phyloP scores from a whole-genome alignment of 1,140 invertebrate species.

The Calycopis cecrops region DNA sequence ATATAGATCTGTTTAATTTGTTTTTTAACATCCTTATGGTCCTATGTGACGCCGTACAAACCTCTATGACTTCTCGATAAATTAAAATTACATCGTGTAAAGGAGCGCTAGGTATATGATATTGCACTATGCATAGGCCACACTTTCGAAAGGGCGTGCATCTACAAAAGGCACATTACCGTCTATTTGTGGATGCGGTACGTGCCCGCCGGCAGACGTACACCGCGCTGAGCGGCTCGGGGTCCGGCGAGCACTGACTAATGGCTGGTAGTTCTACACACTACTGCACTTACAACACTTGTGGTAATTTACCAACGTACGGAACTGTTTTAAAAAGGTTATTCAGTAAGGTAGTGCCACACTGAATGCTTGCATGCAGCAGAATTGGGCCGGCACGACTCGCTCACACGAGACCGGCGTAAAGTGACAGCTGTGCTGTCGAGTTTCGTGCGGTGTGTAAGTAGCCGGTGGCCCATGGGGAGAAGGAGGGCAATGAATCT shows the following conservation, averaged over 20 bases:
- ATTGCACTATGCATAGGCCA: background rate
- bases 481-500: too few species aligned
- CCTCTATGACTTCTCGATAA: background rate
- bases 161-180: conserved; percentile 38
- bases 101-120: too few species aligned
- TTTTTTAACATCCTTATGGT: background rate
- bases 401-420: too few species aligned
- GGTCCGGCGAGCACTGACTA: conserved; percentile 30
- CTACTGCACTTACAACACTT: conserved; percentile 21
- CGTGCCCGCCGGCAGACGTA: conserved; percentile 34
- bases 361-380: too few species aligned
- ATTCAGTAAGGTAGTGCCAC: too few species aligned
- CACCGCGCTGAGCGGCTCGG: too few species aligned
- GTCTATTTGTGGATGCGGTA: conserved; percentile 40
- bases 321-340: too few species aligned
- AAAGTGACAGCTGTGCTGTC: too few species aligned
- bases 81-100: background rate
- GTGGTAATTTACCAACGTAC: background rate
- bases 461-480: too few species aligned
- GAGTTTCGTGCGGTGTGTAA: too few species aligned
- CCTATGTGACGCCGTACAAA: background rate
- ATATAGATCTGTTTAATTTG: too few species aligned
- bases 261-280: conserved; percentile 30
- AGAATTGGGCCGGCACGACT: too few species aligned
- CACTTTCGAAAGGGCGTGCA: conserved; percentile 23